Percentiles rank a stretch among this genome's conserved stretches.
Conservation (phyloP, 2,888 invertebrate species). For the Eupithecia inturbata region DNA sequence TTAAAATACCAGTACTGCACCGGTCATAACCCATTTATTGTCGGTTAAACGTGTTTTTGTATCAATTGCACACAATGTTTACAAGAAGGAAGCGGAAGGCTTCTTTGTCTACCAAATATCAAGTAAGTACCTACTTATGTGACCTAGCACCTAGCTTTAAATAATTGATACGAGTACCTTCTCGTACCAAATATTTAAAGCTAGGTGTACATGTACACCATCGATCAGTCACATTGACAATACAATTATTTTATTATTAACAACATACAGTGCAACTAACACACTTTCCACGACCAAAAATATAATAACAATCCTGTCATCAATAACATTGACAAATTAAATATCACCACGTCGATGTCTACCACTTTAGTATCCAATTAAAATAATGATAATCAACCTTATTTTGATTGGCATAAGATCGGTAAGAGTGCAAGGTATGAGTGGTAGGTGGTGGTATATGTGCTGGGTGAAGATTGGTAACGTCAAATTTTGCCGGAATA, state of each 20-base stretch:
- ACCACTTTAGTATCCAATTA: conserved; percentile 33
- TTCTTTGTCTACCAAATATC: not conserved
- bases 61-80: not conserved
- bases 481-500: conserved; percentile 74
- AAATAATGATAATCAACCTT: conserved; percentile 41
- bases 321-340: conserved; percentile 81
- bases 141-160: no score
- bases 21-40: no score
- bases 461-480: conserved; percentile 58
- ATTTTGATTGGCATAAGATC: conserved; percentile 39
- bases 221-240: conserved; percentile 40
- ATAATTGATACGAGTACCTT: no score
- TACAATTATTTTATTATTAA: conserved; percentile 39
- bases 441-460: conserved; percentile 46
- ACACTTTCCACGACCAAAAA: conserved; percentile 61
- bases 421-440: conserved; percentile 34
- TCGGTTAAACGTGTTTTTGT: no score
- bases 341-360: conserved; percentile 68
- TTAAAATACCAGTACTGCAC: no score
- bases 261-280: conserved; percentile 31
- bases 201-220: not conserved
- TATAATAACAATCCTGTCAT: conserved; percentile 76
- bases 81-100: not conserved
- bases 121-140: not conserved
- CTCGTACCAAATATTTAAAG: not conserved